These are phyloP conservation scores for Rhinoptilus africanus DNA, from an alignment of 2,113 vertebrate species.

Conservation along the genomic window DNA sequence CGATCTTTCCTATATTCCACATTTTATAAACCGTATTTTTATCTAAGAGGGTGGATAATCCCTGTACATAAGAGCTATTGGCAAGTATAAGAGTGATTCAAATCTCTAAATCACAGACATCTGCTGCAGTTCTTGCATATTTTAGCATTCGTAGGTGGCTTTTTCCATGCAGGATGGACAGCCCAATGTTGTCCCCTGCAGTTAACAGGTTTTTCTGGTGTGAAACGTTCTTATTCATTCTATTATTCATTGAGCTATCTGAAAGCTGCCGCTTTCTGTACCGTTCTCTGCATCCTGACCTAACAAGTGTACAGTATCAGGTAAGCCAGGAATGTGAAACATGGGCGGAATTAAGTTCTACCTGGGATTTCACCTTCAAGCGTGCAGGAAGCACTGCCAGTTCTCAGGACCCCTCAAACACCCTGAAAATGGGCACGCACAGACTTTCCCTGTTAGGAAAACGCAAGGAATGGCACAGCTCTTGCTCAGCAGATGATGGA, in stretches of 20 bases:
- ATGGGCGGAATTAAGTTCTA: not conserved
- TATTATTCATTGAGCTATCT: not conserved
- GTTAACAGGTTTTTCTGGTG: not conserved
- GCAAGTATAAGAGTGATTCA: not conserved
- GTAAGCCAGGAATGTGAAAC: not conserved
- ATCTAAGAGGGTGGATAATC: not conserved
- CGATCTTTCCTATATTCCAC: not conserved
- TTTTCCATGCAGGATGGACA: not conserved
- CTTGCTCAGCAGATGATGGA: not conserved
- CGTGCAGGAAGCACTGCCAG: not conserved
- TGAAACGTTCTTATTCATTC: not conserved
- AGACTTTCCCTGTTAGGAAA: not conserved
- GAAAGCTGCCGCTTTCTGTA: not conserved
- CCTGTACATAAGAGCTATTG: not conserved
- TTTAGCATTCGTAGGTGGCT: not conserved
- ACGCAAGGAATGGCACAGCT: fast-evolving
- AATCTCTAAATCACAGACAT: not conserved
- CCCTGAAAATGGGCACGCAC: not conserved
- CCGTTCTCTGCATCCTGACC: not conserved
- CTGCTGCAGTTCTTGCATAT: not conserved
- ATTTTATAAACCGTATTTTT: not conserved
- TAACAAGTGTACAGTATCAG: not conserved
- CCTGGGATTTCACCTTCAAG: not conserved
- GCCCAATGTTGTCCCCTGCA: not conserved
- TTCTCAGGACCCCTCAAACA: not conserved